These are phyloP conservation scores for Myotis davidii DNA, from an alignment of 2,113 vertebrate genomes.

Conservation along the genomic window DNA sequence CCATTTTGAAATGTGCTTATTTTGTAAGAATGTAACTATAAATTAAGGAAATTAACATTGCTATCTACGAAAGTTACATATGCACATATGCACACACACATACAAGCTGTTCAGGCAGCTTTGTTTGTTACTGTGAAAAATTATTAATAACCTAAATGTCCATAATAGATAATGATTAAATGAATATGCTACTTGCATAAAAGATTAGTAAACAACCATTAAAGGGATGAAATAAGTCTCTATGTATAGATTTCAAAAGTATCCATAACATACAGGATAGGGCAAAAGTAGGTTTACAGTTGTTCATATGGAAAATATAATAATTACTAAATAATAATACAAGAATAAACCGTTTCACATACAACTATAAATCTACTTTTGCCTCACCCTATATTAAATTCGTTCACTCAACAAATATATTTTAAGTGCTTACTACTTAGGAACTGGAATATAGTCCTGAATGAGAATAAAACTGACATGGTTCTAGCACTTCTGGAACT, in stretches of 20 bases:
- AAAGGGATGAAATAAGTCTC: background rate
- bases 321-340: background rate
- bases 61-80: background rate
- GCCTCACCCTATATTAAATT: background rate
- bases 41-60: background rate
- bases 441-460: background rate
- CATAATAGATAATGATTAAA: background rate
- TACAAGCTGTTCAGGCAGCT: background rate
- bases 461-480: background rate
- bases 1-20: background rate
- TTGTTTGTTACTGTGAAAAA: background rate
- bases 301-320: background rate
- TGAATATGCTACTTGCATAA: background rate
- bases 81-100: background rate
- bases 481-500: background rate
- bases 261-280: background rate
- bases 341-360: background rate
- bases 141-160: background rate
- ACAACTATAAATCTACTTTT: background rate
- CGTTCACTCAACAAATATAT: background rate
- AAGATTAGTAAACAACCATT: background rate
- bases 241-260: background rate
- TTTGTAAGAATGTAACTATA: background rate
- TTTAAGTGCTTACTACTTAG: background rate
- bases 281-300: background rate